Evolutionary conservation across 2,888 invertebrate genomes (phyloP), one percentile per base, ranked within the genome.

Genomic region (Harpagoxenus sublaevis): DNA sequence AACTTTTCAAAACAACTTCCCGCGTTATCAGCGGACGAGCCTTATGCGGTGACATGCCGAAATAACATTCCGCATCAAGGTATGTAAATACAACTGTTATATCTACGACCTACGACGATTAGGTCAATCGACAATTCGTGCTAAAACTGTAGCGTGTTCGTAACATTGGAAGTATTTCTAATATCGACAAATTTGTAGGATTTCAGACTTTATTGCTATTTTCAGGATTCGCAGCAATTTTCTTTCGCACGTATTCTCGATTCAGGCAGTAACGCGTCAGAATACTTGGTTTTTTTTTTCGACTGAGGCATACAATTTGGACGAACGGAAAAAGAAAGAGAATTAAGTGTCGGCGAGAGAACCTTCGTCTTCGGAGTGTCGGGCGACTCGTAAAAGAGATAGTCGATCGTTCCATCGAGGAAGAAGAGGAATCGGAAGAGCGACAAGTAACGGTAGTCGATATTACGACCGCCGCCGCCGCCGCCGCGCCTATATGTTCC

Each of bases 401-500:
- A 42, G 77, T 63, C 39, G 78, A 71, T 48, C 57, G 60, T 63
- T 68, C 39, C 62, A 31, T 48, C 12, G 8, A 18, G 23, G 48
- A 62, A 84, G 55, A 79, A 81, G 87, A 70, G 84, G 62, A 81
- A 82, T 55, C 65, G 84, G 85, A 90, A 90, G 88, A 89, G 89
- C 78, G 87, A 90, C 89, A 87, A 90, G 70, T 92, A 92, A 92
- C 92, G 92, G 92, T 92, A 91, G 89, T 89, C 86, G 84, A 86
- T 89, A 91, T 91, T 91, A 91, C 87, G 87, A 87, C 82, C 65
- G 87, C 23, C 23, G 55, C 55, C 55, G 23, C 53, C 78, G 15
- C 45, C 82, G 86, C 89, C 90, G 88, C 90, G 89, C 90, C 90
- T 91, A 90, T 90, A 90, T n/a, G n/a, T 89, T 89, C 86, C 82